Conservation (phyloP, 1,140 invertebrate genomes). For the Marisa cornuarietis region DNA sequence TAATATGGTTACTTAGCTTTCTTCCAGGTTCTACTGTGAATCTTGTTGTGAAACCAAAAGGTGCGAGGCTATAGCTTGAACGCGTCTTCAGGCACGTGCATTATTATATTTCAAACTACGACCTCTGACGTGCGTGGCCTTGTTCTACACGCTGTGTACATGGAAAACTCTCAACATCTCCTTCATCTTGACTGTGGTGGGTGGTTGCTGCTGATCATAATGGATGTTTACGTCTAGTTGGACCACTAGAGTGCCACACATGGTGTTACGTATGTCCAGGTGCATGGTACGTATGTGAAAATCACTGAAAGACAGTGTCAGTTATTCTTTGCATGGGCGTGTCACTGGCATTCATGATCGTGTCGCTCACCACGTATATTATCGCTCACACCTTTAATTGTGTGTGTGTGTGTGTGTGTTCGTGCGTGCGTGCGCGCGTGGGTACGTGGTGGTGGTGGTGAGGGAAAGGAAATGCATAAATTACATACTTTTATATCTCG, state of each 20-base stretch:
- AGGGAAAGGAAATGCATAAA: neutral
- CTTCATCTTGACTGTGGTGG: neutral
- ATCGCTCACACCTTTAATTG: neutral
- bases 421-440: slow-evolving; percentile 4
- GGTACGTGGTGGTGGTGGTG: neutral
- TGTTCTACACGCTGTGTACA: too few relatives aligned
- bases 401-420: slow-evolving; percentile 4
- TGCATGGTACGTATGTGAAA: neutral
- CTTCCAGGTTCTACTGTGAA: too few relatives aligned
- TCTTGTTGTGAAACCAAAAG: too few relatives aligned
- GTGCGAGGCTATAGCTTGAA: too few relatives aligned
- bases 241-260: neutral
- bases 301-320: neutral
- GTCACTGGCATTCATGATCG: neutral
- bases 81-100: too few relatives aligned
- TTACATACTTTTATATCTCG: neutral
- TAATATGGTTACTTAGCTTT: too few relatives aligned
- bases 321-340: neutral
- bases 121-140: too few relatives aligned
- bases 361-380: neutral
- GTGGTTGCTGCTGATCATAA: neutral
- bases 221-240: neutral
- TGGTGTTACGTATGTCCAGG: neutral
- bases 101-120: too few relatives aligned
- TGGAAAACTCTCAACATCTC: neutral